Evolutionary conservation across 2,113 vertebrate genomes (phyloP), one percentile per base, ranked within the genome.

Genomic region (Psettodes erumei): DNA sequence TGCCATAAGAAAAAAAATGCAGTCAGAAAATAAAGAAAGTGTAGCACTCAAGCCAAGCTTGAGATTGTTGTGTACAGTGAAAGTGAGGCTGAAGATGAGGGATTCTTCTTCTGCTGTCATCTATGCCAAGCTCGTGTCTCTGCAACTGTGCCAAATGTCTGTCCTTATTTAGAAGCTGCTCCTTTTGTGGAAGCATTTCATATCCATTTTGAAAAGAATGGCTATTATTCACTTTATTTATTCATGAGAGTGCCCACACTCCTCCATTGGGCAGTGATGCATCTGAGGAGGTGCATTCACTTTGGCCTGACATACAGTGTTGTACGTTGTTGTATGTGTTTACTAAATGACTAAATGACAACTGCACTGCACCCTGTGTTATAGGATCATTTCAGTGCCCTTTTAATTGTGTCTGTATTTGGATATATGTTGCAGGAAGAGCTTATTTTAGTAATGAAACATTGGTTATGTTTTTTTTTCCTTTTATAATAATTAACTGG

Each of bases 161-260:
- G 51, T 81, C 67, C 69, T 74, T 60, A 71, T 84, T 76, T 85
- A 72, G 82, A 71, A 32, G 75, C 63, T 53, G 84, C 87, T 92
- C 82, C 82, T 88, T 87, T 75, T 62, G 58, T 45, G 51, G 50
- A 15, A 68, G 16, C 63, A 3, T 79, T 75, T 81, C 51, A 59
- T 55, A 64, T 77, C 65, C 72, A 65, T 23, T 71, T 60, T 32
- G 33, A 65, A 61, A 58, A 71, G 63, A 68, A 69, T 38, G 42
- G 37, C 62, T 78, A 81, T 83, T 83, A 79, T 66, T 76, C 55
- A 58, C 8, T 21, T 89, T 56, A 82, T 81, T 89, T 77, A 71
- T 86, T 89, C 59, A 87, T 74, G 71, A 75, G 37, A 62, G 70
- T 60, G 65, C 11, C 50, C 15, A 3, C 71, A 42, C 33, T 70